Evolutionary conservation across 2,888 invertebrate genomes (phyloP), one percentile per base, ranked within the genome.

Genomic region (Scelioninae gen. 1): DNA sequence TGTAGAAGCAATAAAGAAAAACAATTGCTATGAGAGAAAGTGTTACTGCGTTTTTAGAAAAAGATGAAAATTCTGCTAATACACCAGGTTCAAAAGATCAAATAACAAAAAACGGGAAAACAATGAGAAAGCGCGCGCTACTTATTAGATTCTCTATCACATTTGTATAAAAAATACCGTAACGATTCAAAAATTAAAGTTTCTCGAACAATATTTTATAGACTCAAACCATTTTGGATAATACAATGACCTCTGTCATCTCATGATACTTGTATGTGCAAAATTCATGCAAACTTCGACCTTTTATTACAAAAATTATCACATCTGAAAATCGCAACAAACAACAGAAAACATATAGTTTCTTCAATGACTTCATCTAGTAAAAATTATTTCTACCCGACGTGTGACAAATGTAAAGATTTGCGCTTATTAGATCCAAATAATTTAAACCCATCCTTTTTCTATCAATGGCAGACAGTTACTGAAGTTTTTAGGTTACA

Each of bases 181-280:
- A 23, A 23, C 23, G 23, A 23, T 23, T 23, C 23, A 23, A 23
- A 23, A 23, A 23, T 23, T 23, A 49, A 55, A 47, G 53, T 75
- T 32, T 66, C 65, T 34, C 47, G 58, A 23, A 15, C 65, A 43
- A 75, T 32, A 11, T 75, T 75, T 47, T 75, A 66, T 53, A 13
- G 29, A 0, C 31, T 65, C 6, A 55, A 10, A 31, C 23, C 23
- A 23, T 23, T 23, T 23, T 23, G 23, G 23, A 23, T 23, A 23
- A 23, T 23, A 23, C 23, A 49, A 29, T 49, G 53, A 56, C 32
- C 29, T 45, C 16, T 75, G 34, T 47, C 65, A 16, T 43, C 31
- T 13, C 43, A 65, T 1, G 75, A 75, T 58, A 75, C 65, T 45
- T 51, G 40, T 5, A 38, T 38, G 38, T 38, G 38, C 38, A 38